Evolutionary conservation across 2,113 vertebrate genomes (phyloP), one percentile per base, ranked within the genome.

Genomic region (Thalassoma bifasciatum): DNA sequence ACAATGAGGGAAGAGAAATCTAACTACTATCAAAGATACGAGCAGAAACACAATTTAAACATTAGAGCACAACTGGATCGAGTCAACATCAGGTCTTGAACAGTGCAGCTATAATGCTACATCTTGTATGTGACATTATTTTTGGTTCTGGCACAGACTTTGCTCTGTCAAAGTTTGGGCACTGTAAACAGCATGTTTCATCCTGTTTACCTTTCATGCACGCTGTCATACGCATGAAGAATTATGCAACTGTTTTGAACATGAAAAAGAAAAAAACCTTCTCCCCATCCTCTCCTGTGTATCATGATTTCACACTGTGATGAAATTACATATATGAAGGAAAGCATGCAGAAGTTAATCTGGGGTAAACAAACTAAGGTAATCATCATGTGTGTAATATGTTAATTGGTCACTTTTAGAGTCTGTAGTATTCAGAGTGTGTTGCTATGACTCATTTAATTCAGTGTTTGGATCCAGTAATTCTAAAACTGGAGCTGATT

Each of bases 331-430:
- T 14, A n/a, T 49, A 38, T 59, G 77, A 16, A 46, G 2, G 56
- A 50, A 23, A 37, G 61, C 70, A 11, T 30, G 38, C 8, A 9
- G 16, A 50, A 51, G 36, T 17, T 57, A 69, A 76, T 80, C 73
- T 69, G 38, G 73, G 54, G 68, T 69, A 56, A 51, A 65, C 30
- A 34, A 54, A 23, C 5, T 62, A 47, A 57, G 58, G 77, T 81
- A 84, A 81, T 81, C 70, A 81, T 65, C 57, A 57, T 51, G 64
- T 69, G 57, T 60, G 50, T 81, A 69, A 73, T 69, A 69, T 24
- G 77, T 66, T 61, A 52, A 81, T 66, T 65, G 70, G 52, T 64
- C 70, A 23, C 26, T 67, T 13, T 1, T 8, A 30, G 51, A 59
- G 74, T 10, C 8, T 11, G 21, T 19, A 11, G 34, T 56, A 56